Conservation (phyloP, 2,797 vertebrate genomes). For the Chelonia mydas region DNA sequence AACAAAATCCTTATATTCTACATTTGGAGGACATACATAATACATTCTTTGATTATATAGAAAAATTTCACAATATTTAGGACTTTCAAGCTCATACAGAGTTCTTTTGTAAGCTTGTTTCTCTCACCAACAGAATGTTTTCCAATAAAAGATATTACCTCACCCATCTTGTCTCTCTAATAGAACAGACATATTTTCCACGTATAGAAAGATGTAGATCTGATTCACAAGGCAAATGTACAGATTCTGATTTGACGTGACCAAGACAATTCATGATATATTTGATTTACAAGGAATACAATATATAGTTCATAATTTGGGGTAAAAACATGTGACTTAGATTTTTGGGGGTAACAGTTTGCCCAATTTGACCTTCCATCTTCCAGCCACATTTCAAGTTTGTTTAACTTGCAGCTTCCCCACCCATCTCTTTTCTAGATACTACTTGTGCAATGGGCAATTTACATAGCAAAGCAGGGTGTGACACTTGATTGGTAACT, state of each 20-base stretch:
- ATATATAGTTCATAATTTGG: background rate
- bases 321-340: background rate
- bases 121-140: background rate
- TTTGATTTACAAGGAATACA: background rate
- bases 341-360: background rate
- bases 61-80: too few species aligned
- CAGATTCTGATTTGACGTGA: background rate
- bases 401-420: background rate
- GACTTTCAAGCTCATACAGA: too few species aligned
- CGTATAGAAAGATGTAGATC: background rate
- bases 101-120: background rate
- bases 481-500: background rate
- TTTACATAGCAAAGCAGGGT: background rate
- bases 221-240: background rate
- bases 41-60: too few species aligned
- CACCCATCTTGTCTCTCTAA: background rate
- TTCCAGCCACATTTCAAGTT: background rate
- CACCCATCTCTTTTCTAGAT: background rate
- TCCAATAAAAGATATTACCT: background rate
- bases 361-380: background rate
- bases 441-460: background rate
- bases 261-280: background rate
- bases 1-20: too few species aligned
- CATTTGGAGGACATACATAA: too few species aligned
- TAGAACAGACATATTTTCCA: background rate